Conservation (phyloP, 2,113 vertebrate genomes). For the Chunga burmeisteri region DNA sequence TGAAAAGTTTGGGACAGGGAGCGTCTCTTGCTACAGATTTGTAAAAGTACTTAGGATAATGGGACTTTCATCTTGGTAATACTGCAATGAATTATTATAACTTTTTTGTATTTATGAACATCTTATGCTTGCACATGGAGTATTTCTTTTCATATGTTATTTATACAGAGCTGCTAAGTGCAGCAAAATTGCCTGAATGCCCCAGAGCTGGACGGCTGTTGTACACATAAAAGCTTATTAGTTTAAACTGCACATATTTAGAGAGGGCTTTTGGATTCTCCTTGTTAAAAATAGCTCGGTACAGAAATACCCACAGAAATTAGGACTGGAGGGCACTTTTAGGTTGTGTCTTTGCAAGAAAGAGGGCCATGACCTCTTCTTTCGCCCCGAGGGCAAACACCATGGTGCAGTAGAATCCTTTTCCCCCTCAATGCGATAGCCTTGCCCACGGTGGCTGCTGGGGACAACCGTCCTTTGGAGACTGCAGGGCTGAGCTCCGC, state of each 20-base stretch:
- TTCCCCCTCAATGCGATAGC: background rate
- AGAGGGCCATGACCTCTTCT: background rate
- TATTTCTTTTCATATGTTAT: background rate
- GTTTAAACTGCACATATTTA: slow-evolving; percentile 15
- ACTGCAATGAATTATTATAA: background rate
- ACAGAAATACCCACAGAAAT: background rate
- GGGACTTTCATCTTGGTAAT: background rate
- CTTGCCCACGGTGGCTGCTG: background rate
- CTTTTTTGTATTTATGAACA: background rate
- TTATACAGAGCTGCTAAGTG: background rate
- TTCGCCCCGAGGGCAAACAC: background rate
- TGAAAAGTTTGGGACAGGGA: background rate
- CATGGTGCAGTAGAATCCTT: background rate
- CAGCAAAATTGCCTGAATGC: slow-evolving; percentile 15
- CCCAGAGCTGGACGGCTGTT: slow-evolving; percentile 14
- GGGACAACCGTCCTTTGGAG: background rate
- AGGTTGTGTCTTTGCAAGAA: background rate
- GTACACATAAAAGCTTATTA: slow-evolving; percentile 22
- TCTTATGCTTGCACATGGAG: background rate
- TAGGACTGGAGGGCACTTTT: background rate
- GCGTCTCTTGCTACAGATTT: background rate
- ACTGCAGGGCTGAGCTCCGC: background rate
- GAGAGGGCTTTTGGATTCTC: slow-evolving; percentile 20
- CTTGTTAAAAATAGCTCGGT: slow-evolving; percentile 13
- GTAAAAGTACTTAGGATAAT: background rate